Evolutionary conservation across 1,140 invertebrate species (phyloP).

Genomic region (Ceratina australensis): DNA sequence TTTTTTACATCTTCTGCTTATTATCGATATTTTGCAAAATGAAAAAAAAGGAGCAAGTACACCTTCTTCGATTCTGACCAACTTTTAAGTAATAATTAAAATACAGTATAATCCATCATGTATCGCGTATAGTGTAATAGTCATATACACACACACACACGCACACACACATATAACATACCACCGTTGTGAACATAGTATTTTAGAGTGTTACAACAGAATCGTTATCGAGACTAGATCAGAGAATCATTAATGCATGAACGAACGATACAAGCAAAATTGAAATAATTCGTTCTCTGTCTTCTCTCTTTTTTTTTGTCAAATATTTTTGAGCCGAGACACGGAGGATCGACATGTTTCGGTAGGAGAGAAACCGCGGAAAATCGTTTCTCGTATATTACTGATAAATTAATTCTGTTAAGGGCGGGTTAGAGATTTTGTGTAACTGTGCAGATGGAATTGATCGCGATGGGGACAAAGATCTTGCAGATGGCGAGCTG

Average conservation of each 20-base stretch:
- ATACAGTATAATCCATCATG: constrained; percentile 27
- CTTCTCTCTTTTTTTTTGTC: neutral
- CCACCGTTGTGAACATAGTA: neutral
- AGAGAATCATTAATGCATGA: neutral
- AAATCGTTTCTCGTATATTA: constrained; percentile 47
- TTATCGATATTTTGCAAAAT: constrained; percentile 27
- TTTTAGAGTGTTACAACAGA: neutral
- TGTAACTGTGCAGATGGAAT: constrained; percentile 78
- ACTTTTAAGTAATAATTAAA: constrained; percentile 13
- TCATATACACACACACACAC: neutral
- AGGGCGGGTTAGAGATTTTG: constrained; percentile 70
- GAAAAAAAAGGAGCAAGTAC: neutral
- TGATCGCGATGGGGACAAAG: constrained; percentile 84
- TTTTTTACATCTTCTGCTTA: constrained; percentile 25
- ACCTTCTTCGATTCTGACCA: constrained; percentile 29
- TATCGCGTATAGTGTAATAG: constrained; percentile 21
- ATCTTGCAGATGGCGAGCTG: constrained; percentile 90
- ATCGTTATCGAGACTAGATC: neutral
- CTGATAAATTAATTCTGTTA: constrained; percentile 54
- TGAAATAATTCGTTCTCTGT: too few species aligned
- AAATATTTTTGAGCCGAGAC: neutral
- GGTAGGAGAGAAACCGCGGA: neutral
- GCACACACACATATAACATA: too few species aligned
- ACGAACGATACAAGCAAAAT: neutral
- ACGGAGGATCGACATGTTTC: neutral